phyloP scores from a whole-genome alignment of 2,888 invertebrate genomes.

The Elysia crispata region DNA sequence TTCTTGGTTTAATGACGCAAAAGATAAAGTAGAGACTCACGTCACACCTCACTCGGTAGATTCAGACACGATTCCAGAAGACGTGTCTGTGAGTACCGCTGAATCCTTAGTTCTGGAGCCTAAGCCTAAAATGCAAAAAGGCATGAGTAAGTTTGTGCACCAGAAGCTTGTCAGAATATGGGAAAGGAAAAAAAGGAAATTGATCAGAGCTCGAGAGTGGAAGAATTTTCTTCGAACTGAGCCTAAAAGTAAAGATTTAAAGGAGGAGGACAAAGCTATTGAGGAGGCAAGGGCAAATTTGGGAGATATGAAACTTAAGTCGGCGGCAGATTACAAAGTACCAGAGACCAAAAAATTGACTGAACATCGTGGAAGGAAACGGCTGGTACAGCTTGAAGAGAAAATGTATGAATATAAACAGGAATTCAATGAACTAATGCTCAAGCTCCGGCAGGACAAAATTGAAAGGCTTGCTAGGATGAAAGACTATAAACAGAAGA shows the following conservation, averaged over 20 bases:
- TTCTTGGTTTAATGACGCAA: slow-evolving; percentile 37
- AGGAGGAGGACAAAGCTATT: slow-evolving; percentile 42
- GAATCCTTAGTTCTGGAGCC: not conserved
- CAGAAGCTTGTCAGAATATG: slow-evolving; percentile 39
- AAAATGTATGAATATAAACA: slow-evolving; percentile 25
- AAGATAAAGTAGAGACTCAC: slow-evolving; percentile 35
- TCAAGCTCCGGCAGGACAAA: slow-evolving; percentile 19
- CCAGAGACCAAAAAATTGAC: slow-evolving; percentile 38
- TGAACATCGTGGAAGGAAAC: slow-evolving; percentile 32
- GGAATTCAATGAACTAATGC: slow-evolving; percentile 29
- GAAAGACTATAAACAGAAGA: not conserved
- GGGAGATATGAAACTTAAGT: slow-evolving; percentile 45
- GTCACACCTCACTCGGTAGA: slow-evolving; percentile 36
- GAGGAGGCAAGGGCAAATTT: slow-evolving; percentile 41
- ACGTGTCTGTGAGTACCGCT: slow-evolving; percentile 3
- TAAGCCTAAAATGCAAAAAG: slow-evolving; percentile 20
- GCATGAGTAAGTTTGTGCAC: slow-evolving; percentile 46
- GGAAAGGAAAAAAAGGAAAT: slow-evolving; percentile 42
- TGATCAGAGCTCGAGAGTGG: slow-evolving; percentile 28
- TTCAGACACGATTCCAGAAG: slow-evolving; percentile 21
- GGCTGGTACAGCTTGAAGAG: slow-evolving; percentile 40
- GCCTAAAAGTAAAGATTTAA: slow-evolving; percentile 39
- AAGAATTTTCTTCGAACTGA: slow-evolving; percentile 42
- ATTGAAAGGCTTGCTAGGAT: slow-evolving; percentile 16
- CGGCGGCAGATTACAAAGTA: slow-evolving; percentile 41